These are phyloP conservation scores for Nomada ferruginata DNA, from an alignment of 2,888 invertebrate species.

Conservation along the genomic window DNA sequence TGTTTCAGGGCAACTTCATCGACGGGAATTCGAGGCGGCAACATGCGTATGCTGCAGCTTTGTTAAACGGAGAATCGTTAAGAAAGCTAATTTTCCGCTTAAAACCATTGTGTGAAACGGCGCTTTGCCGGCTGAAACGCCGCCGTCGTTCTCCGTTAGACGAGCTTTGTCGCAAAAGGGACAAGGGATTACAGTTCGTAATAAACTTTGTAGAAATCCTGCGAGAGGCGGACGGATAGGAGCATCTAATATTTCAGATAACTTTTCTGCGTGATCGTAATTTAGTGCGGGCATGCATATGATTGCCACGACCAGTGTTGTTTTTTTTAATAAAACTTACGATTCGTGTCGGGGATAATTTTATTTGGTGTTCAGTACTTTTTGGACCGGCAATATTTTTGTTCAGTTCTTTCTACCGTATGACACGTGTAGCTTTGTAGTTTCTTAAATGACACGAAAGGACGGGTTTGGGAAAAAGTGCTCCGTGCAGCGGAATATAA, in stretches of 20 bases:
- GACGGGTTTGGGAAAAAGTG: too few species aligned
- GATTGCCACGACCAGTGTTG: neutral
- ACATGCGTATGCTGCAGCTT: conserved; percentile 9
- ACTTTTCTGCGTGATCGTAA: conserved; percentile 40
- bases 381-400: too few species aligned
- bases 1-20: conserved; percentile 36
- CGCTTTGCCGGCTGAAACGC: conserved; percentile 61
- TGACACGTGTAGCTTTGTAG: too few species aligned
- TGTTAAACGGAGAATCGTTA: conserved; percentile 57
- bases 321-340: neutral
- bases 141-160: conserved; percentile 59
- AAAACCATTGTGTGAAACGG: conserved; percentile 55
- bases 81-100: conserved; percentile 62
- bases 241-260: conserved; percentile 53
- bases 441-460: too few species aligned
- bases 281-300: neutral
- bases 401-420: too few species aligned
- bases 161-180: conserved; percentile 62
- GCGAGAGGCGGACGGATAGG: conserved; percentile 34
- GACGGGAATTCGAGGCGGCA: neutral
- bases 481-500: too few species aligned
- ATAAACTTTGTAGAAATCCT: conserved; percentile 61
- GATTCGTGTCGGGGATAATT: too few species aligned
- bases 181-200: conserved; percentile 64
- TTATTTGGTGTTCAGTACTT: too few species aligned